Evolutionary conservation across 2,888 invertebrate species (phyloP).

Genomic region (Pristionchus maxplancki): DNA sequence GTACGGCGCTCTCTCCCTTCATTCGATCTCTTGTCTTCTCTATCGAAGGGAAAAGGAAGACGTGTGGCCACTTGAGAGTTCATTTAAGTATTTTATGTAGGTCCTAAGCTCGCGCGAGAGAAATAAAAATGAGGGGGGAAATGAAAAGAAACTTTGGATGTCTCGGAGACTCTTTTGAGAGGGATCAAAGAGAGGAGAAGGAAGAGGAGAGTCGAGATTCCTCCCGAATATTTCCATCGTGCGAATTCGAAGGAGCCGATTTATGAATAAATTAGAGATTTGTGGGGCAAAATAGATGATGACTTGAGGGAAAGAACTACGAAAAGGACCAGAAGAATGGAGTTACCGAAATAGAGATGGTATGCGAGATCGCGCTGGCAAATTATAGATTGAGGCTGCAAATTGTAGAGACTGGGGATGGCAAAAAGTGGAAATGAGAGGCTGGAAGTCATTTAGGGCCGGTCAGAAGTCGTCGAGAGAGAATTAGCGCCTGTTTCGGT

Average conservation of each 20-base stretch:
- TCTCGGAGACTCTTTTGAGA: background rate
- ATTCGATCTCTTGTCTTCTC: background rate
- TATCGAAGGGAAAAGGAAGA: background rate
- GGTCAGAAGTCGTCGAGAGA: background rate
- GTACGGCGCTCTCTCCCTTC: background rate
- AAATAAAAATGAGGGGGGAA: background rate
- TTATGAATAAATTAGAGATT: constrained; percentile 42
- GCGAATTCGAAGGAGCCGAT: background rate
- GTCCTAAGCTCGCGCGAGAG: constrained; percentile 19
- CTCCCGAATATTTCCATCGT: background rate
- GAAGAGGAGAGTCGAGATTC: background rate
- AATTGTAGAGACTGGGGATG: too few relatives aligned
- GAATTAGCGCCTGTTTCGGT: background rate
- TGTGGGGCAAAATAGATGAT: constrained; percentile 37
- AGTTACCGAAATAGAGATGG: background rate
- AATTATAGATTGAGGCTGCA: too few relatives aligned
- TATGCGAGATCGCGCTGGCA: background rate
- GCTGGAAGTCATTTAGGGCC: background rate
- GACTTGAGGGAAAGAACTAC: background rate
- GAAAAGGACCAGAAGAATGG: background rate
- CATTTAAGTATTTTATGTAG: constrained; percentile 37
- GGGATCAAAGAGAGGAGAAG: constrained; percentile 7
- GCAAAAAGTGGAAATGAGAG: too few relatives aligned
- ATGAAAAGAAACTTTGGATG: constrained; percentile 37
- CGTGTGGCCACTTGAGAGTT: constrained; percentile 27